Evolutionary conservation across 2,113 vertebrate genomes (phyloP).

Genomic region (Lophotis ruficrista): DNA sequence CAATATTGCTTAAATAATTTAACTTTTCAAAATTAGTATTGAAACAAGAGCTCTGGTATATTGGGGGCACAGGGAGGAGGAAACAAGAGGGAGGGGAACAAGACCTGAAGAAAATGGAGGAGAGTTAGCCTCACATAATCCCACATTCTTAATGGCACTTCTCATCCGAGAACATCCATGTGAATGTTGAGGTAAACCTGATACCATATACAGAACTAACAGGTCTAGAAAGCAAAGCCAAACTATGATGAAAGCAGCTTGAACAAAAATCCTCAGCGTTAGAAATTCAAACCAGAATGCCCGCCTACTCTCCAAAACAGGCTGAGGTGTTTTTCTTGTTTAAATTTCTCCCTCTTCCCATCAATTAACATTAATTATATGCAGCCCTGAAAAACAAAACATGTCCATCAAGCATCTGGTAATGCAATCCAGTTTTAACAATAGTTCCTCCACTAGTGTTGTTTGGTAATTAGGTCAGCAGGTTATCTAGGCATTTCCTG

Average conservation of each 20-base stretch:
- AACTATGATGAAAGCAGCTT: neutral
- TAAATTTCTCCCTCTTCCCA: neutral
- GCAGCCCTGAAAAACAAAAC: neutral
- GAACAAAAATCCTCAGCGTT: neutral
- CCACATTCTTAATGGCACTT: neutral
- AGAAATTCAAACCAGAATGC: neutral
- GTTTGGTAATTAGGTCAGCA: neutral
- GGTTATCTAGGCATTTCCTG: neutral
- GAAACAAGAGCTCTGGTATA: neutral
- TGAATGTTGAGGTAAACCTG: neutral
- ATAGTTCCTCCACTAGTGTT: neutral
- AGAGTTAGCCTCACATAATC: neutral
- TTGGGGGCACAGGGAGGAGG: no score
- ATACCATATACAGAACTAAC: fast-evolving
- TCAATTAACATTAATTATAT: neutral
- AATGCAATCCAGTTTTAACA: neutral
- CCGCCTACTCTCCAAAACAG: neutral
- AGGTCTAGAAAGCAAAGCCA: neutral
- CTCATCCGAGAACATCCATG: neutral
- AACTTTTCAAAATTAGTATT: neutral
- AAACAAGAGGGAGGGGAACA: neutral
- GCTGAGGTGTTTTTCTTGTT: neutral
- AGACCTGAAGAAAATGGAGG: neutral
- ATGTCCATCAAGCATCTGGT: neutral
- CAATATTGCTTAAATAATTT: neutral